Conservation (phyloP, 1,140 invertebrate genomes). For the Lucilia cuprina region DNA sequence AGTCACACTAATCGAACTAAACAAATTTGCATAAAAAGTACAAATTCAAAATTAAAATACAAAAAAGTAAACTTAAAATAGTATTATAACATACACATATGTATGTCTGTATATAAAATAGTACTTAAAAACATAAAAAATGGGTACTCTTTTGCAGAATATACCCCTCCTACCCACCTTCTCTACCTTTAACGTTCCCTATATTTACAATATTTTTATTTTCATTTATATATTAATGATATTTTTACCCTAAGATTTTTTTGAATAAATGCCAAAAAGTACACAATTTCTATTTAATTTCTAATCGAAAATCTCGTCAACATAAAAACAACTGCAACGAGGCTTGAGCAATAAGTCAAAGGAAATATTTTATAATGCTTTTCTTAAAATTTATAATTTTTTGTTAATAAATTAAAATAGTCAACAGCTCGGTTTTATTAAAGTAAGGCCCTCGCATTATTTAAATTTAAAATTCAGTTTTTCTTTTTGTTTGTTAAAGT, state of each 20-base stretch:
- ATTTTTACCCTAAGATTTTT: conserved; percentile 19
- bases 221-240: conserved; percentile 13
- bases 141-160: too few species aligned
- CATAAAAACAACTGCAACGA: too few species aligned
- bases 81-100: background rate
- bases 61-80: background rate
- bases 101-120: background rate
- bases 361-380: too few species aligned
- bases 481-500: too few species aligned
- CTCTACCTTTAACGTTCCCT: too few species aligned
- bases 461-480: too few species aligned
- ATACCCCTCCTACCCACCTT: too few species aligned
- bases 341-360: too few species aligned
- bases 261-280: conserved; percentile 35
- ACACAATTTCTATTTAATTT: conserved; percentile 14
- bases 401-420: too few species aligned
- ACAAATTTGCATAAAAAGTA: background rate
- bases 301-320: conserved; percentile 17
- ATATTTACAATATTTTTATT: background rate
- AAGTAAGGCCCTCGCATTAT: too few species aligned
- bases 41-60: background rate
- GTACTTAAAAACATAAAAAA: background rate
- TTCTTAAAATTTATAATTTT: too few species aligned
- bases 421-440: too few species aligned
- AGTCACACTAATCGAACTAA: conserved; percentile 11